Percentiles rank a stretch among this genome's conserved stretches.
Conservation (phyloP, 1,140 invertebrate species). For the Trichonephila inaurata region DNA sequence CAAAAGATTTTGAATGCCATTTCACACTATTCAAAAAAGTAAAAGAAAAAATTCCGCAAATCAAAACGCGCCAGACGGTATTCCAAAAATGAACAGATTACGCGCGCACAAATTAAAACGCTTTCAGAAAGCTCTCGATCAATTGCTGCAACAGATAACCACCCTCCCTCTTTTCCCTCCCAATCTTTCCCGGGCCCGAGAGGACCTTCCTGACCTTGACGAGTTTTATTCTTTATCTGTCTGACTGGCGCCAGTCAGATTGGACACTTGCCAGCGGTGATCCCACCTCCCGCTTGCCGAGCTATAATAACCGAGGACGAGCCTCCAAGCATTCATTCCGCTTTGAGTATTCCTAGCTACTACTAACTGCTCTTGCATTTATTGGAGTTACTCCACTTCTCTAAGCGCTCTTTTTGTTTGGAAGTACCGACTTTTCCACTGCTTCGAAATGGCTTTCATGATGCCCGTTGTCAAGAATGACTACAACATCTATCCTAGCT, state of each 20-base stretch:
- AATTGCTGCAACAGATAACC: conserved; percentile 30
- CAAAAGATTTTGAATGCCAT: background rate
- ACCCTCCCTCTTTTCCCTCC: conserved; percentile 6
- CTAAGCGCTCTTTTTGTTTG: background rate
- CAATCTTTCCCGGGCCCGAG: background rate
- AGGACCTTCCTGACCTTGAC: conserved; percentile 73
- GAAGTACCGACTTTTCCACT: background rate
- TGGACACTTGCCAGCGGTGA: conserved; percentile 45
- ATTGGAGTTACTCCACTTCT: background rate
- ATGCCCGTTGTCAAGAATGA: conserved; percentile 95
- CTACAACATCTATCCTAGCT: conserved; percentile 88
- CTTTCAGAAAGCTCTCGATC: background rate
- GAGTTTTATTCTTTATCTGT: conserved; percentile 52
- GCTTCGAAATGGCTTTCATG: conserved; percentile 91
- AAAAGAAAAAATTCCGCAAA: background rate
- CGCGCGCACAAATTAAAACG: background rate
- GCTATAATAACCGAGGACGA: conserved; percentile 52
- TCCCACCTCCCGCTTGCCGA: background rate
- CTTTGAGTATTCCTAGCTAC: background rate
- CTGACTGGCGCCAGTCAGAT: conserved; percentile 53
- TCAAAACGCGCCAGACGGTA: background rate
- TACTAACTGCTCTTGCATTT: background rate
- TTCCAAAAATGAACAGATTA: background rate
- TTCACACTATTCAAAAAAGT: background rate
- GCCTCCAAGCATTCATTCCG: conserved; percentile 48